phyloP scores from a whole-genome alignment of 1,140 invertebrate genomes.

The Pseudomyrmex cubaensis region DNA sequence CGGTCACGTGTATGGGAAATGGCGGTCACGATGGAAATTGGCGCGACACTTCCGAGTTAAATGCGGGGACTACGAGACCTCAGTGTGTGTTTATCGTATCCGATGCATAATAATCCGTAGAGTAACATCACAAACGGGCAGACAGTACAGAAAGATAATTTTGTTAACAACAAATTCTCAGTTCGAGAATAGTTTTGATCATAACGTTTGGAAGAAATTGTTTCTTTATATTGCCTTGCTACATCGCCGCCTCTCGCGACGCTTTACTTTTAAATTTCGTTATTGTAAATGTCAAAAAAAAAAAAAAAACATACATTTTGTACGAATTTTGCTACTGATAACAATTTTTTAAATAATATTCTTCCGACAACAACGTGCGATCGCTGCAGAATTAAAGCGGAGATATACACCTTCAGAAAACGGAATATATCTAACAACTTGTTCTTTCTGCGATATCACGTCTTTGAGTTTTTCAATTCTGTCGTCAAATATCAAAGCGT shows the following conservation, averaged over 20 bases:
- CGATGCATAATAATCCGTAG: background rate
- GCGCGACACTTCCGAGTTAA: background rate
- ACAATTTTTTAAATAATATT: too few relatives aligned
- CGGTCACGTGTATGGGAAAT: background rate
- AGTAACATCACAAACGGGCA: background rate
- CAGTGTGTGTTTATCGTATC: background rate
- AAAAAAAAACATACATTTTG: too few relatives aligned
- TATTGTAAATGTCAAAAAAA: too few relatives aligned
- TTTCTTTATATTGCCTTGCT: too few relatives aligned
- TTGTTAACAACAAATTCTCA: background rate
- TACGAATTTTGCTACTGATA: too few relatives aligned
- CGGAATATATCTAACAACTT: background rate
- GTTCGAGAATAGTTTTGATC: too few relatives aligned
- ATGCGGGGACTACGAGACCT: background rate
- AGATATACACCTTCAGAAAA: background rate
- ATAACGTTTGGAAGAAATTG: too few relatives aligned
- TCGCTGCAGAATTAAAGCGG: background rate
- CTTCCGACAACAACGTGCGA: too few relatives aligned
- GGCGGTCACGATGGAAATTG: background rate
- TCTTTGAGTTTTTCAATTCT: constrained; percentile 5
- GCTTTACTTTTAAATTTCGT: too few relatives aligned
- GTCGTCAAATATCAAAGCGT: constrained; percentile 7
- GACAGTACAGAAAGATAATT: background rate
- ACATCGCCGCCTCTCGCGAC: too few relatives aligned
- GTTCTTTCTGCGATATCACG: background rate